Conservation (phyloP, 2,888 invertebrate species). For the Perizoma flavofasciatum region DNA sequence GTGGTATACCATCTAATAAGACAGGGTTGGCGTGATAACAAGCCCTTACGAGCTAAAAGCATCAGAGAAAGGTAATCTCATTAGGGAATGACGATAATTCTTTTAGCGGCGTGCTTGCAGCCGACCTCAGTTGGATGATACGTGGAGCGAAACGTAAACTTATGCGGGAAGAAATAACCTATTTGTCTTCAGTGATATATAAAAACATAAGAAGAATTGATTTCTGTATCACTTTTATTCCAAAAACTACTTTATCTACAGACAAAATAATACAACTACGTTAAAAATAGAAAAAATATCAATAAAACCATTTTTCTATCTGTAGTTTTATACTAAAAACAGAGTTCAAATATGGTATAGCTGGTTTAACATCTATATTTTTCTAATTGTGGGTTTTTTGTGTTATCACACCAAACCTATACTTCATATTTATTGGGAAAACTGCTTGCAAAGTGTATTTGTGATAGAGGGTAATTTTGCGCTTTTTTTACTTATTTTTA, state of each 20-base stretch:
- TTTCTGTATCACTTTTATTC: background rate
- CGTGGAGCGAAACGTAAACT: conserved; percentile 13
- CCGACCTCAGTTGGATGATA: conserved; percentile 35
- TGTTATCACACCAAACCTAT: too few relatives aligned
- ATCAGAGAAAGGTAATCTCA: conserved; percentile 56
- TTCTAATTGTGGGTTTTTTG: too few relatives aligned
- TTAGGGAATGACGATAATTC: conserved; percentile 58
- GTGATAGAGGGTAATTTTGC: too few relatives aligned
- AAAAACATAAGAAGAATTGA: background rate
- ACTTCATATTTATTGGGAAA: too few relatives aligned
- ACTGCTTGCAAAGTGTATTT: too few relatives aligned
- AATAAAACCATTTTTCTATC: too few relatives aligned
- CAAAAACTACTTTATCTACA: background rate
- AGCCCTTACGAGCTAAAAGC: conserved; percentile 37
- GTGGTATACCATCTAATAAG: conserved; percentile 5
- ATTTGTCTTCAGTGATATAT: background rate
- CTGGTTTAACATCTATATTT: too few relatives aligned
- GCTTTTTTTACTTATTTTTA: background rate
- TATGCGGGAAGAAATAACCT: conserved; percentile 2
- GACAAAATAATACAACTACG: too few relatives aligned
- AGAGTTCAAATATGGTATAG: too few relatives aligned
- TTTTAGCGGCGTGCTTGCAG: conserved; percentile 49
- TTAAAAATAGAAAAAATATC: too few relatives aligned
- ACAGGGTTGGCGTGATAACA: conserved; percentile 32
- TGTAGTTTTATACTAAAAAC: too few relatives aligned